phyloP scores from a whole-genome alignment of 2,113 vertebrate genomes.

The Solenodon paradoxus region DNA sequence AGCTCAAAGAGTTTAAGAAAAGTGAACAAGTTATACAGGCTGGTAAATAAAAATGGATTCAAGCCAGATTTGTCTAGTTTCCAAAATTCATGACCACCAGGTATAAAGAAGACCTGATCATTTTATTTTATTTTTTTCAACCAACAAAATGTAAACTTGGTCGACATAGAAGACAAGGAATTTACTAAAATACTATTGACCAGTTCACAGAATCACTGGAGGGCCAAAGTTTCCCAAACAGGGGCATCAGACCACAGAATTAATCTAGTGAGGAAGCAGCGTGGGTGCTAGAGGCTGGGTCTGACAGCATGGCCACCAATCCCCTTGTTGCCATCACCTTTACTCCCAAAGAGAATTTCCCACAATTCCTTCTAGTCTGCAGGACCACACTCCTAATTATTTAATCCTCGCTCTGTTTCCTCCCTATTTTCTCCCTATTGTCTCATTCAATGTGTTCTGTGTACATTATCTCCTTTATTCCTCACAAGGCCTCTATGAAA shows the following conservation, averaged over 20 bases:
- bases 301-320: no score
- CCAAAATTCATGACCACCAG: neutral
- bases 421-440: neutral
- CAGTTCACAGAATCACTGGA: neutral
- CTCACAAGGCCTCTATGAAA: neutral
- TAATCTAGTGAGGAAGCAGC: neutral
- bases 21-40: neutral
- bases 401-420: neutral
- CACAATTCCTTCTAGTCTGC: neutral
- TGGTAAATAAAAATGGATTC: neutral
- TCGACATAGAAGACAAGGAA: neutral
- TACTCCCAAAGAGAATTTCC: neutral
- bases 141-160: neutral
- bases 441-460: neutral
- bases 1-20: neutral
- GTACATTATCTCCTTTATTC: neutral
- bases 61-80: conserved; percentile 24
- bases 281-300: neutral
- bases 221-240: neutral
- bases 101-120: neutral
- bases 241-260: neutral
- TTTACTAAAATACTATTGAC: neutral
- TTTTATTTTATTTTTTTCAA: no score
- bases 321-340: neutral
- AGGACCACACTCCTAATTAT: neutral